phyloP scores from a whole-genome alignment of 2,113 vertebrate species.

The Crotalus helleri region DNA sequence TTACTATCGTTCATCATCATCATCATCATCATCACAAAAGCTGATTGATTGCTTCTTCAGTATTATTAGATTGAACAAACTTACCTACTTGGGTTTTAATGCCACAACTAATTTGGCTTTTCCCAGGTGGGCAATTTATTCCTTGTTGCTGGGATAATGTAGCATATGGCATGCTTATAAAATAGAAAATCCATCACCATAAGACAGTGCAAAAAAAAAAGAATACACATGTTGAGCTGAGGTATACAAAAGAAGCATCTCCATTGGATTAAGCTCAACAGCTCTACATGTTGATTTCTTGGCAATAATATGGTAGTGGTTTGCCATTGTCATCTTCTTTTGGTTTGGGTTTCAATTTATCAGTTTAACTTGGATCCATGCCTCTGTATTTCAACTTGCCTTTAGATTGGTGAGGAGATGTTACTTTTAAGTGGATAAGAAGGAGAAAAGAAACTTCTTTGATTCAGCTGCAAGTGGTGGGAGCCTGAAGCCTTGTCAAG shows the following conservation, averaged over 20 bases:
- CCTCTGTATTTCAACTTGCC: no score
- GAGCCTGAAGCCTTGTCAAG: no score
- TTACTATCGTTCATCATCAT: neutral
- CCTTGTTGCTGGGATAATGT: neutral
- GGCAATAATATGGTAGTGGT: neutral
- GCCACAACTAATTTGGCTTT: neutral
- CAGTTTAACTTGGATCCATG: neutral
- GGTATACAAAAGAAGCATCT: neutral
- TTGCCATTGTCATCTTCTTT: neutral
- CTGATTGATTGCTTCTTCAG: neutral
- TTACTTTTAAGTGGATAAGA: no score
- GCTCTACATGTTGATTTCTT: neutral
- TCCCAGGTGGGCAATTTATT: neutral
- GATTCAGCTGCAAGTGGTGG: no score
- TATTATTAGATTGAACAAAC: neutral
- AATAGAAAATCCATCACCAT: neutral
- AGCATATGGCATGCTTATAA: neutral
- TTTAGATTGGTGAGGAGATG: no score
- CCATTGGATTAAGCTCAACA: neutral
- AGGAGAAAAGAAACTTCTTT: no score
- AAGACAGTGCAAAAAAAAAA: neutral
- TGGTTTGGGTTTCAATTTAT: neutral
- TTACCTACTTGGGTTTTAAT: neutral
- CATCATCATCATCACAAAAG: neutral
- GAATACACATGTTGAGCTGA: neutral